Conservation (phyloP, 2,797 vertebrate genomes). For the Tenualosa ilisha region DNA sequence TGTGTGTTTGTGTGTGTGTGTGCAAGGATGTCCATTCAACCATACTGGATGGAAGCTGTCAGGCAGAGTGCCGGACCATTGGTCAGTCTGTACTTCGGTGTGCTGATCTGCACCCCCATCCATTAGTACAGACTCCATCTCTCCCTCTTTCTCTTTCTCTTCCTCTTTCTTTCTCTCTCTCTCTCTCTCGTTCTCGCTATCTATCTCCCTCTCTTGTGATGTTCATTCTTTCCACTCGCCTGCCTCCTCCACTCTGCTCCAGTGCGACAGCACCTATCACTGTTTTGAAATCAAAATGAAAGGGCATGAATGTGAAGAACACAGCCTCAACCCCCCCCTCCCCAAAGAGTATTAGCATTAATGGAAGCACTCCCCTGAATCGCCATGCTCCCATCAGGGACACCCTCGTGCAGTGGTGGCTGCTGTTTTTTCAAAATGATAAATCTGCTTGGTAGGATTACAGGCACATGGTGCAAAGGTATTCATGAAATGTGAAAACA, state of each 20-base stretch:
- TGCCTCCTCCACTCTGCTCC: background rate
- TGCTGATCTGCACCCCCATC: background rate
- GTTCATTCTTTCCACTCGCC: background rate
- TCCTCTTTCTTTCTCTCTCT: background rate
- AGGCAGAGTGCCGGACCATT: background rate
- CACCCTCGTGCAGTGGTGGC: background rate
- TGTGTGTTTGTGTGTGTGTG: slow-evolving; percentile 29
- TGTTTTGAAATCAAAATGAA: background rate
- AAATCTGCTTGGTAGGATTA: background rate
- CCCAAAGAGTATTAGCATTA: slow-evolving; percentile 1
- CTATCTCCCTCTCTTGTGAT: background rate
- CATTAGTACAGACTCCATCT: background rate
- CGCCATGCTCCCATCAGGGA: background rate
- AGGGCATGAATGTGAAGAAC: background rate
- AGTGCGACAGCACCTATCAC: background rate
- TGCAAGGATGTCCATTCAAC: background rate
- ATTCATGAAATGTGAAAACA: background rate
- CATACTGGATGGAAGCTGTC: background rate
- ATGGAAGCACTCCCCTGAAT: background rate
- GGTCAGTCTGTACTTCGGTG: background rate
- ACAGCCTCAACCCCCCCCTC: background rate
- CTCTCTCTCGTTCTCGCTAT: background rate
- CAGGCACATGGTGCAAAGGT: background rate
- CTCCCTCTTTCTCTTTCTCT: background rate
- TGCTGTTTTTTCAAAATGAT: background rate